Conservation (phyloP, 2,113 vertebrate genomes). For the Amia ocellicauda region DNA sequence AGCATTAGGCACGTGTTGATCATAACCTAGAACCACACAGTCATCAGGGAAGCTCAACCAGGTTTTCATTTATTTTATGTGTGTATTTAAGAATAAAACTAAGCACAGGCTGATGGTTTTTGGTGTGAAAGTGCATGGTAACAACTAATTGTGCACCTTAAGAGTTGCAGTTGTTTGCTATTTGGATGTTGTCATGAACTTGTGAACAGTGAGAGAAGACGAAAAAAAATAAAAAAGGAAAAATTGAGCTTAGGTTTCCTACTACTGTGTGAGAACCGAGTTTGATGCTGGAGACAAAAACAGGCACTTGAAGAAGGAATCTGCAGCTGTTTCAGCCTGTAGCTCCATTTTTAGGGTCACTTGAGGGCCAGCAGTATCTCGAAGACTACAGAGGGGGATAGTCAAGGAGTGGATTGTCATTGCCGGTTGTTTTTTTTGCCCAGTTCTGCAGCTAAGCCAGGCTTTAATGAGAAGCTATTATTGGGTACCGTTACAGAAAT, state of each 20-base stretch:
- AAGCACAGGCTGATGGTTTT: too few species aligned
- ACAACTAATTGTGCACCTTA: not conserved
- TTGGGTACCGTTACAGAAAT: constrained; percentile 20
- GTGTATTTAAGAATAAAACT: too few species aligned
- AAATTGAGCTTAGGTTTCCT: not conserved
- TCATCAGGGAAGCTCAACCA: too few species aligned
- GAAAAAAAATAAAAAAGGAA: not conserved
- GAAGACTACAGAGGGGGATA: not conserved
- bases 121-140: too few species aligned
- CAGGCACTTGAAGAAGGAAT: not conserved
- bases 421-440: constrained; percentile 32
- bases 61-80: too few species aligned
- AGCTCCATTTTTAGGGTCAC: not conserved
- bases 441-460: constrained; percentile 48
- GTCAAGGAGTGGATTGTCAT: not conserved
- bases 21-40: too few species aligned
- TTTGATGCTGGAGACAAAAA: not conserved
- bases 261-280: not conserved
- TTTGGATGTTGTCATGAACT: not conserved
- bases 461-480: constrained; percentile 51
- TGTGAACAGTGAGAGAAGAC: not conserved
- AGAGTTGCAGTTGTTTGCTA: not conserved
- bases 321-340: constrained; percentile 16
- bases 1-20: too few species aligned
- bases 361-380: constrained; percentile 1